Base-by-base conservation (phyloP, 92 coral and sea anemone genomes). In the Heteractis magnifica region DNA sequence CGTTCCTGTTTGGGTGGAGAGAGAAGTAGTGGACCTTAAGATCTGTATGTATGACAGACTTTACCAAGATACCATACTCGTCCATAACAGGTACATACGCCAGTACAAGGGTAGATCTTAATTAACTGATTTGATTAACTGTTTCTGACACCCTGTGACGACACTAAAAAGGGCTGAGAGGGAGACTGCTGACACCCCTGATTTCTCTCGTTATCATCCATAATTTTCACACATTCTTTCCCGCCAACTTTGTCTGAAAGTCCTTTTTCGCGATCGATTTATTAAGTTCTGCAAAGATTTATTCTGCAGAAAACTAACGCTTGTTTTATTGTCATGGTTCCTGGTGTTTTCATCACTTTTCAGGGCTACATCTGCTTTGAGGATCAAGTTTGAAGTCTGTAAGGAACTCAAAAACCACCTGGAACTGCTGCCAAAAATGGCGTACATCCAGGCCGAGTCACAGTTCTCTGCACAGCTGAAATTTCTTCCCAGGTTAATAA, bases 381-480 rank as follows among this genome's bases (percentile, higher is more conserved):
- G 98, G 85, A 85, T 97, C 59, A 97, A 97, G 90, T 97, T 97
- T 90, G 99, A 97, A 81, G 99, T 97, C 26, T 97, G 99, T 92
- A 97, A 97, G 75, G 99, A 97, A 82, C 88, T 97, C 68, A 94
- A 86, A 81, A 92, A 88, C 82, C 99, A 97, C 60, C 88, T 97
- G 60, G 99, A 97, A 55, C 82, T 97, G 82, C 76, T 97, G n/a
- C 99, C 99, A 56, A 97, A 94, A 81, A 97, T 97, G 65, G 99
- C 99, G 9, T 97, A 97, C 90, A 92, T 97, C 49, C 99, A 97
- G 77, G 98, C 99, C 15, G 95, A 89, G 85, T 94, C 98, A 50
- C 98, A 97, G 83, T 97, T 97, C 87, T 97, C 99, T 21, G 99
- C 99, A 6, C 99, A 97, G 83, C 93, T 97, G 34, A 97, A 97